Evolutionary conservation across 2,888 invertebrate species (phyloP).

Genomic region (Lordiphosa fenestrarum): DNA sequence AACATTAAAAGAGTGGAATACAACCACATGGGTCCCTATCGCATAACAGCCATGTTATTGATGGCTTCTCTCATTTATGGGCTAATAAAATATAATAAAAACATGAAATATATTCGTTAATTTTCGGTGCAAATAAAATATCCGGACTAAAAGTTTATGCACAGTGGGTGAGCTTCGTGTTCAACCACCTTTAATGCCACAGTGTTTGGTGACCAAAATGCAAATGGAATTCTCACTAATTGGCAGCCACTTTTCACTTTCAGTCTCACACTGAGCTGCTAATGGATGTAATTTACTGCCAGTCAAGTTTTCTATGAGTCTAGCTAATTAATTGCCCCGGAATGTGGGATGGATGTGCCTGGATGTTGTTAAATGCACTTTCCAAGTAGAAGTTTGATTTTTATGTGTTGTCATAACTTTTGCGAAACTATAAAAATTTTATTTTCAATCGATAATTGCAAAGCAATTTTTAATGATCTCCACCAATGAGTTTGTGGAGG

Average conservation of each 20-base stretch:
- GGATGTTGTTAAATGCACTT: conserved; percentile 20
- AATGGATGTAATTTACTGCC: conserved; percentile 73
- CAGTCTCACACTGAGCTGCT: conserved; percentile 72
- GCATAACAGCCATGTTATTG: background rate
- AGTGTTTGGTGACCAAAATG: conserved; percentile 37
- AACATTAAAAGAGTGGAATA: conserved; percentile 1
- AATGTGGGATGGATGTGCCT: conserved; percentile 23
- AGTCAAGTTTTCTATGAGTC: conserved; percentile 41
- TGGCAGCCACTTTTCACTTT: conserved; percentile 61
- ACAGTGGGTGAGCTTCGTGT: conserved; percentile 27
- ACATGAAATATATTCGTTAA: conserved; percentile 20
- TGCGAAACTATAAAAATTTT: conserved; percentile 19
- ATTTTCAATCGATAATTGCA: background rate
- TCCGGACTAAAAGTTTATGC: conserved; percentile 1
- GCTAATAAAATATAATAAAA: conserved; percentile 34
- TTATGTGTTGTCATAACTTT: conserved; percentile 6
- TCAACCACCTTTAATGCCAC: background rate
- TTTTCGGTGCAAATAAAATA: conserved; percentile 30
- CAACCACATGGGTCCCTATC: conserved; percentile 10
- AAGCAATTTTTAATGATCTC: too few species aligned
- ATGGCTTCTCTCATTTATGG: conserved; percentile 2
- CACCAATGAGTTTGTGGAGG: too few species aligned
- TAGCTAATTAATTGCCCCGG: conserved; percentile 58
- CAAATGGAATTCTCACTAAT: conserved; percentile 59
- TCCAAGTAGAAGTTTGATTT: conserved; percentile 10